A percentile compares a stretch with the other conserved stretches of the same genome.
Evolutionary conservation across 37 sponge, comb jelly and placozoan genomes (phyloP).

Genomic region (Cladorhizidae sp.): DNA sequence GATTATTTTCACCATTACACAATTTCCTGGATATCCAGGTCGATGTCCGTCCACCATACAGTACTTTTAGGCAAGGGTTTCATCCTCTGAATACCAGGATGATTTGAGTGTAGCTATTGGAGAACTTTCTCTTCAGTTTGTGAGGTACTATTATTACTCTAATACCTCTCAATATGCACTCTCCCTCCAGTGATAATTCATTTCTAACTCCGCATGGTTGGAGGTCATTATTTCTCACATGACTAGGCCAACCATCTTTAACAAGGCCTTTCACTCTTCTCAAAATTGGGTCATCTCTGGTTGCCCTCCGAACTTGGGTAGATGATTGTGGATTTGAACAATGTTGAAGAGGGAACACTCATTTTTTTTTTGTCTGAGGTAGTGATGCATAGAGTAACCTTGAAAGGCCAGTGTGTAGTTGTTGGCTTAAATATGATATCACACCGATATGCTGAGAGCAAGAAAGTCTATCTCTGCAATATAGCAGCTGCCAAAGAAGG

Average conservation of each 20-base stretch:
- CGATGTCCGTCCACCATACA: constrained; percentile 50
- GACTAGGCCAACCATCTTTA: constrained; percentile 9
- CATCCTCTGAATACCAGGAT: constrained; percentile 31
- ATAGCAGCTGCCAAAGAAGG: constrained; percentile 50
- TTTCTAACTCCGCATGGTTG: background rate
- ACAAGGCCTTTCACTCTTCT: constrained; percentile 31
- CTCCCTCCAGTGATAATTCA: constrained; percentile 11
- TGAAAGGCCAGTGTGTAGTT: background rate
- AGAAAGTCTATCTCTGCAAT: constrained; percentile 33
- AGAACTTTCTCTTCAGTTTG: constrained; percentile 6
- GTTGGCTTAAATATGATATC: constrained; percentile 10
- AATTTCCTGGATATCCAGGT: constrained; percentile 4
- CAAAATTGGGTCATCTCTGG: constrained; percentile 45
- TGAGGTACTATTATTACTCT: constrained; percentile 9
- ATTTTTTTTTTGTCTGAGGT: background rate
- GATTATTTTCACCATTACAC: constrained; percentile 10
- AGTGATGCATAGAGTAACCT: background rate
- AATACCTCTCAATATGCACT: constrained; percentile 58
- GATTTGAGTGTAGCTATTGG: constrained; percentile 7
- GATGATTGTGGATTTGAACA: background rate
- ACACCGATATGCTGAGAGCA: constrained; percentile 26
- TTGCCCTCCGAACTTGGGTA: background rate
- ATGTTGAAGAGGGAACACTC: background rate
- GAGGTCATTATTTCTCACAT: constrained; percentile 14
- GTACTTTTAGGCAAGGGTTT: constrained; percentile 25